phyloP scores from a whole-genome alignment of 2,888 invertebrate species.

The Periphyllus acericola region DNA sequence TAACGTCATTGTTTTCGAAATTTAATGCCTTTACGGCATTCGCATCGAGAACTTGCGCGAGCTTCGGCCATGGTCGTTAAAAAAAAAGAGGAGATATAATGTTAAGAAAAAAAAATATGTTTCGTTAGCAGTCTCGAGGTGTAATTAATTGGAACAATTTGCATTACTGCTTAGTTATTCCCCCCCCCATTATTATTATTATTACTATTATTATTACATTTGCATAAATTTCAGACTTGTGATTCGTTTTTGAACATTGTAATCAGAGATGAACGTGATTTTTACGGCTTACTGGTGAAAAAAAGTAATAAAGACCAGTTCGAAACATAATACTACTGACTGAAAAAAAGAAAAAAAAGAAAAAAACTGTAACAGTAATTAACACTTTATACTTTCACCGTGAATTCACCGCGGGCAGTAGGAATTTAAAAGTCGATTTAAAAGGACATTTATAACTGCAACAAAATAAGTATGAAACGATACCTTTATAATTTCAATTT shows the following conservation, averaged over 20 bases:
- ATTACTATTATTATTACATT: conserved; percentile 52
- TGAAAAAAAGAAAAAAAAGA: neutral
- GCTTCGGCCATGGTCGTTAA: conserved; percentile 1
- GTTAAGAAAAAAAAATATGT: conserved; percentile 27
- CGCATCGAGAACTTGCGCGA: neutral
- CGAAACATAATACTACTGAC: neutral
- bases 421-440: neutral
- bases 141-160: conserved; percentile 61
- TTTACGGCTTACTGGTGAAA: conserved; percentile 22
- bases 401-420: neutral
- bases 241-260: conserved; percentile 42
- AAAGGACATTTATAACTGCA: neutral
- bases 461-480: neutral
- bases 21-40: conserved; percentile 42
- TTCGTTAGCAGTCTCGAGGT: conserved; percentile 50
- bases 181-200: neutral
- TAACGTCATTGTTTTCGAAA: conserved; percentile 61
- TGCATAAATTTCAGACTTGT: conserved; percentile 48
- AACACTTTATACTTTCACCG: neutral
- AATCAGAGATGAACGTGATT: conserved; percentile 58
- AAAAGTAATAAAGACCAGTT: neutral
- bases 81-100: conserved; percentile 31
- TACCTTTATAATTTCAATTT: neutral
- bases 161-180: neutral
- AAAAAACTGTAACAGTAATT: neutral